A percentile compares a stretch with the other conserved stretches of the same genome.
phyloP scores from a whole-genome alignment of 1,140 invertebrate genomes.

The Glomeris maerens region DNA sequence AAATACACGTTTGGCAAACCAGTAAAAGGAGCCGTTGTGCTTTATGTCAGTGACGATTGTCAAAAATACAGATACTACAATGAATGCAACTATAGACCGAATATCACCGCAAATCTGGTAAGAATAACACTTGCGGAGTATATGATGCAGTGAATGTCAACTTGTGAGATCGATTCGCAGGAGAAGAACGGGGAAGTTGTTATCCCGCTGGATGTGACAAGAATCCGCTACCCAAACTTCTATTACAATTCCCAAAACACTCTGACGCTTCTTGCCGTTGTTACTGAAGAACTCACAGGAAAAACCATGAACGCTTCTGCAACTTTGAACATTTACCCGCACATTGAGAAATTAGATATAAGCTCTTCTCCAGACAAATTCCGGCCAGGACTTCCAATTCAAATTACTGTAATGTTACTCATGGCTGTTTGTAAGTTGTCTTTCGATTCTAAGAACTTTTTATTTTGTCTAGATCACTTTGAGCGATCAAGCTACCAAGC shows the following conservation, averaged over 20 bases:
- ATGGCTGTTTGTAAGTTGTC: no score
- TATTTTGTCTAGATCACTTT: no score
- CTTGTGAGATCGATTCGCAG: no score
- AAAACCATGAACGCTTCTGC: conserved; percentile 62
- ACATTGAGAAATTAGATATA: conserved; percentile 67
- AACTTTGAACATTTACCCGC: conserved; percentile 56
- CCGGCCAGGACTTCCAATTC: conserved; percentile 71
- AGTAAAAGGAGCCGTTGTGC: conserved; percentile 32
- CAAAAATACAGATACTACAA: no score
- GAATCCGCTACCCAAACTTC: conserved; percentile 51
- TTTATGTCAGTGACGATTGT: conserved; percentile 25
- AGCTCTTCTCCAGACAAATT: conserved; percentile 49
- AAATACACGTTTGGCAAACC: conserved; percentile 68
- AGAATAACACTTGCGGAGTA: no score
- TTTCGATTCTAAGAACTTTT: no score
- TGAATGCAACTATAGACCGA: no score
- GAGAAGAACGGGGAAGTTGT: no score
- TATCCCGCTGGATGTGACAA: no score
- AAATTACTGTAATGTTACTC: conserved; percentile 61
- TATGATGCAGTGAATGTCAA: no score
- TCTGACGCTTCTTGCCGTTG: conserved; percentile 47
- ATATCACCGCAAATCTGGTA: no score
- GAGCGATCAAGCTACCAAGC: no score
- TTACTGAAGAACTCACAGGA: conserved; percentile 64
- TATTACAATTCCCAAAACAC: conserved; percentile 51